phyloP scores from a whole-genome alignment of 2,797 vertebrate species.

The Gastrophryne carolinensis region DNA sequence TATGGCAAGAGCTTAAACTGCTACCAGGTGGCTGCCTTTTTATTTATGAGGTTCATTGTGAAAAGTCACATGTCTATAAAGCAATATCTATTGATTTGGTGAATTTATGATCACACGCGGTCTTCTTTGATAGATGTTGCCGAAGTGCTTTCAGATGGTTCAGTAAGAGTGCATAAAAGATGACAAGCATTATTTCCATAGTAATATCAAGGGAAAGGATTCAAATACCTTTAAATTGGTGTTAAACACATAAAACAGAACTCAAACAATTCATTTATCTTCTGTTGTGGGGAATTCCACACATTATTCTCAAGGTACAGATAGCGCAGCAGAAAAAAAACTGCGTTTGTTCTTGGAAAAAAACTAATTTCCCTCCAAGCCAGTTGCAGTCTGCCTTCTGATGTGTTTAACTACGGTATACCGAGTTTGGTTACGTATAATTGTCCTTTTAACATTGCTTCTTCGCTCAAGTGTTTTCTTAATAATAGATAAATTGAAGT shows the following conservation, averaged over 20 bases:
- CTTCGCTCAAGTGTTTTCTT: constrained; percentile 15
- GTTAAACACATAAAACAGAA: constrained; percentile 38
- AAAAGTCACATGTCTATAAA: too few species aligned
- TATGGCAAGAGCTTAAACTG: too few species aligned
- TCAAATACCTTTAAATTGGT: constrained; percentile 40
- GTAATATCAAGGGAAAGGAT: constrained; percentile 32
- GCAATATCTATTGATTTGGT: constrained; percentile 3
- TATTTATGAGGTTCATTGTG: too few species aligned
- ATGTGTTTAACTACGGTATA: constrained; percentile 17
- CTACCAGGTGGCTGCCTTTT: too few species aligned
- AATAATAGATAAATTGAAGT: constrained; percentile 19
- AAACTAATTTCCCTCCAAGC: constrained; percentile 19
- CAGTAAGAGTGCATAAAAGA: not conserved
- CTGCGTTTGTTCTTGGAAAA: constrained; percentile 40
- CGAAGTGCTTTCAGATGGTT: not conserved
- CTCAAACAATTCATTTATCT: constrained; percentile 40
- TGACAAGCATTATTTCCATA: not conserved
- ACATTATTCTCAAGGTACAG: constrained; percentile 31
- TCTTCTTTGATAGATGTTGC: constrained; percentile 1
- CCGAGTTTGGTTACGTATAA: constrained; percentile 17
- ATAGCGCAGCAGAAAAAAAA: constrained; percentile 33
- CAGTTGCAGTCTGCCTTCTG: not conserved
- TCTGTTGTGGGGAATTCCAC: constrained; percentile 30
- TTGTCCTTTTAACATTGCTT: constrained; percentile 25
- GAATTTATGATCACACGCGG: constrained; percentile 13